Percentiles rank a stretch among this genome's conserved stretches.
Evolutionary conservation across 2,797 vertebrate species (phyloP).

Genomic region (Tragelaphus oryx): DNA sequence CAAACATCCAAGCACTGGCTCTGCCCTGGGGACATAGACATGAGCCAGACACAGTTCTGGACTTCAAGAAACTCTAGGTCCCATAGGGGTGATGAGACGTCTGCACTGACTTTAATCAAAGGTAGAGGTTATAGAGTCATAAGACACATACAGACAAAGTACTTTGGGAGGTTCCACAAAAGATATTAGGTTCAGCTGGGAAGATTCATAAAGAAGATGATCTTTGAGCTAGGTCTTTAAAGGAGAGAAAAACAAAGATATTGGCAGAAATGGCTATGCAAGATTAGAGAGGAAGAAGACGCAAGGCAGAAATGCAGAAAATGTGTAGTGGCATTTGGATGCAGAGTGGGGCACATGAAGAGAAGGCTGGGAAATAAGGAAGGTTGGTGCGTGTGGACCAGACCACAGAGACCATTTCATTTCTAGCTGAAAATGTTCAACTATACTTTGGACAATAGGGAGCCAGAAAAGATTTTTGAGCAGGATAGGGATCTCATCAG

Average conservation of each 20-base stretch:
- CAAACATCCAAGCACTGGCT: neutral
- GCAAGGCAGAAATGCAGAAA: neutral
- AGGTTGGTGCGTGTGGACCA: neutral
- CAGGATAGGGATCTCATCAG: neutral
- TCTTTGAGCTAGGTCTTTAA: neutral
- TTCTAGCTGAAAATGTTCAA: neutral
- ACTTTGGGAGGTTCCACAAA: neutral
- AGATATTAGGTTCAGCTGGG: neutral
- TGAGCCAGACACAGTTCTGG: neutral
- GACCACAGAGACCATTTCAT: neutral
- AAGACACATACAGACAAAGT: neutral
- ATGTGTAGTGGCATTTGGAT: neutral
- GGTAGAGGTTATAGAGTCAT: neutral
- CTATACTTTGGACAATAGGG: neutral
- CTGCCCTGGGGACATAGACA: neutral
- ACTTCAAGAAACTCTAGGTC: neutral
- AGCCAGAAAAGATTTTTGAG: neutral
- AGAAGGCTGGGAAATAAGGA: neutral
- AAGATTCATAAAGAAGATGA: neutral
- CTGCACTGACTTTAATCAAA: neutral
- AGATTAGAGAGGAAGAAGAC: neutral
- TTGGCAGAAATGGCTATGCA: neutral
- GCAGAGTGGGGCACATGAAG: neutral
- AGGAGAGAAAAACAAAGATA: neutral
- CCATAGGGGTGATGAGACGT: neutral